Evolutionary conservation across 2,797 vertebrate species (phyloP), one percentile per base, ranked within the genome.

Genomic region (Gadopsis bispinosus): DNA sequence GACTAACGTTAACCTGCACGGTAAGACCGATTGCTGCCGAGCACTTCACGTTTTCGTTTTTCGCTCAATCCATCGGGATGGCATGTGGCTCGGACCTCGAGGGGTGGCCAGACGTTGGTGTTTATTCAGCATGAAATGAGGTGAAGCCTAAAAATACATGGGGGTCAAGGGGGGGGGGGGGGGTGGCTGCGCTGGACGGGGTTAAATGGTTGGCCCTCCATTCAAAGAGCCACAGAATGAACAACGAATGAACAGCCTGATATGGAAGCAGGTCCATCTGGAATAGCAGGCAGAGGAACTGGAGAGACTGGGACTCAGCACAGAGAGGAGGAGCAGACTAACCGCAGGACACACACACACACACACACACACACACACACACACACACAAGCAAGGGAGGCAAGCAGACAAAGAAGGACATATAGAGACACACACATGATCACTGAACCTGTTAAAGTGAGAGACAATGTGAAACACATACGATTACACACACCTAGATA

Each of bases 91-190:
- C 6, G 41, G 56, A 66, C 77, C 77, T 19, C 0, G 13, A 77
- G 81, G 72, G 72, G 29, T 13, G 50, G 55, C 58, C 79, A 76
- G 70, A 71, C 51, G 22, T 33, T 45, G 62, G 73, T 89, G 88
- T 93, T 89, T 91, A 91, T 89, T 80, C 76, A 80, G 88, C 89
- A 88, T 93, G 87, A 93, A 93, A 93, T 90, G 73, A 89, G 80
- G 72, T 84, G 80, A 83, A 41, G 65, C 78, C 88, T 89, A 89
- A 89, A 91, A 93, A 92, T 91, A 90, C 75, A 68, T 0, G 58
- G 51, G 69, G 84, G 75, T 81, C 43, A 2, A 33, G 26, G 12
- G 58, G 5, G 62, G 64, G 59, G n/a, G n/a, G n/a, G n/a, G n/a
- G n/a, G n/a, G n/a, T n/a, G n/a, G 26, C 26, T 26, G 26, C 2